Evolutionary conservation across 1,140 invertebrate species (phyloP), one percentile per base, ranked within the genome.

Genomic region (Drosophila mauritiana): DNA sequence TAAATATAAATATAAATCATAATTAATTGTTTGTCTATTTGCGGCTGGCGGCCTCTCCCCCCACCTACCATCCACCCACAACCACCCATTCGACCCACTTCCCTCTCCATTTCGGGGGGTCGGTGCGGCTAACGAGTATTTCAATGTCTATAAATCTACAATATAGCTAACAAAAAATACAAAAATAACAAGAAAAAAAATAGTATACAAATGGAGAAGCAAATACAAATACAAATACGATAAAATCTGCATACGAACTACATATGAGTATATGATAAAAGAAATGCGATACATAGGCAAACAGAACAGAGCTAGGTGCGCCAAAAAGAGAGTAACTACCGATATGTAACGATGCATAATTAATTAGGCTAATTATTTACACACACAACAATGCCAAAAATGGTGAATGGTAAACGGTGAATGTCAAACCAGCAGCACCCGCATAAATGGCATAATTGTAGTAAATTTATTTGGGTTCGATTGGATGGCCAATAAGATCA

Each of bases 1-100:
- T 48, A 72, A 76, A 76, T 42, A 42, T 42, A 15, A 42, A 20
- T 20, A 43, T 70, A 80, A 79, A 70, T 73, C 56, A 84, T 89
- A 88, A 70, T 80, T 88, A 88, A 88, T 88, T 79, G 79, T 80
- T 88, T 88, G 72, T 89, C 83, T 88, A 73, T 80, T 79, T 89
- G 79, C 65, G 75, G 61, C 74, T 64, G 56, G 34, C 46, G 34
- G 63, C n/a, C 67, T 27, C 49, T 46, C 63, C 17, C 48, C 40
- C 58, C 40, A 72, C 67, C 59, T 25, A 45, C 31, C 39, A 45
- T 43, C 22, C 36, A 53, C 36, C 37, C 39, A 15, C n/a, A 43
- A 53, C 40, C 43, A 59, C 45, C 31, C 17, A 20, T 12, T 15
- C 1, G 53, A 39, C 22, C 20, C 27, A 27, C 37, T 31, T 13